These are phyloP conservation scores for Synergus itoensis DNA, from an alignment of 2,888 invertebrate genomes.

Conservation along the genomic window DNA sequence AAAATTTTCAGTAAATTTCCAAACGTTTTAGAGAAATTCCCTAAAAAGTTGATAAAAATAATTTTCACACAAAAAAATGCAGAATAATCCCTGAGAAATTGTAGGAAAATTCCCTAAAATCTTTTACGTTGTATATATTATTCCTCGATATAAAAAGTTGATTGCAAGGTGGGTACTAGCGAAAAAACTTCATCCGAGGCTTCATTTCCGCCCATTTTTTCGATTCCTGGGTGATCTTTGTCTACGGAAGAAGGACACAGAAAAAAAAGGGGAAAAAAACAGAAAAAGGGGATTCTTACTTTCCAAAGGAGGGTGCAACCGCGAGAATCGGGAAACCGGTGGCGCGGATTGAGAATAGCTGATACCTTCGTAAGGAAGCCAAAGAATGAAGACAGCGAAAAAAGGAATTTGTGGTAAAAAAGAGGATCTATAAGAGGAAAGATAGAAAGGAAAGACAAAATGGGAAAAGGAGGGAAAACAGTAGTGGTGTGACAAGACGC, in stretches of 20 bases:
- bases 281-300: conserved; percentile 7
- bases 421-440: conserved; percentile 50
- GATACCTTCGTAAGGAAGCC: conserved; percentile 52
- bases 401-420: conserved; percentile 54
- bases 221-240: conserved; percentile 61
- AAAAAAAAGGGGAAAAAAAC: conserved; percentile 20
- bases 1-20: too few relatives aligned
- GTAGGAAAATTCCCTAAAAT: neutral
- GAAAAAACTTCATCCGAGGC: conserved; percentile 63
- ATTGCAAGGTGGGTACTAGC: conserved; percentile 70
- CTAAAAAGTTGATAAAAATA: too few relatives aligned
- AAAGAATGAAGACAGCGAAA: conserved; percentile 52
- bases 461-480: conserved; percentile 50
- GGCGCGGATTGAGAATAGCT: conserved; percentile 67
- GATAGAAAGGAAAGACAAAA: conserved; percentile 44
- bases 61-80: too few relatives aligned
- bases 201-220: conserved; percentile 46
- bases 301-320: conserved; percentile 45
- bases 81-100: too few relatives aligned
- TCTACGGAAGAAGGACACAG: conserved; percentile 51
- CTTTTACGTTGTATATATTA: neutral
- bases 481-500: conserved; percentile 69
- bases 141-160: conserved; percentile 63
- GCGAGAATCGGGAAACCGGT: conserved; percentile 61
- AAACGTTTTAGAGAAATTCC: too few relatives aligned